Conservation (phyloP, 2,888 invertebrate species). For the Microchrysa polita region DNA sequence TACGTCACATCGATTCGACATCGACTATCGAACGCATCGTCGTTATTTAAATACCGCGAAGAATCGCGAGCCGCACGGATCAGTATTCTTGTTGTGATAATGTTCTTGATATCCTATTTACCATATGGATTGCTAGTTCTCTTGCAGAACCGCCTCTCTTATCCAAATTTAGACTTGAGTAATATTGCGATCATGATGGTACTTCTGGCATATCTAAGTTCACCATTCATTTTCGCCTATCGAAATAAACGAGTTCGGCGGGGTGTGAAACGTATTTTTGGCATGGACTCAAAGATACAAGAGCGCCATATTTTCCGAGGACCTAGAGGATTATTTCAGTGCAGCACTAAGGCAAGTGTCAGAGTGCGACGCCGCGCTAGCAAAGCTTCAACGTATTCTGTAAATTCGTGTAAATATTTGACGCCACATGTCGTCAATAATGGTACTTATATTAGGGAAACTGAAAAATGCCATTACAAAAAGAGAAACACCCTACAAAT, state of each 20-base stretch:
- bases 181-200: slow-evolving; percentile 63
- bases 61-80: slow-evolving; percentile 90
- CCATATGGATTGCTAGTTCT: slow-evolving; percentile 63
- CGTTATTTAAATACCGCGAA: slow-evolving; percentile 84
- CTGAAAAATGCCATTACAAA: slow-evolving; percentile 48
- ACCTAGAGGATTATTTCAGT: slow-evolving; percentile 46
- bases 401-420: slow-evolving; percentile 61
- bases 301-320: slow-evolving; percentile 58
- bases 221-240: slow-evolving; percentile 64
- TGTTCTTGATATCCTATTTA: slow-evolving; percentile 64
- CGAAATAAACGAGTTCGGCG: slow-evolving; percentile 65
- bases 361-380: slow-evolving; percentile 62
- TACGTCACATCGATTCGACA: slow-evolving; percentile 78
- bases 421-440: slow-evolving; percentile 55
- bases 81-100: slow-evolving; percentile 69
- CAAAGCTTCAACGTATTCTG: slow-evolving; percentile 62
- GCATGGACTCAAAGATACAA: slow-evolving; percentile 58
- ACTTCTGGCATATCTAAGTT: slow-evolving; percentile 62
- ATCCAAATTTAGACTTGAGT: slow-evolving; percentile 60
- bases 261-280: slow-evolving; percentile 62
- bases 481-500: slow-evolving; percentile 39
- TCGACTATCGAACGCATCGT: slow-evolving; percentile 85
- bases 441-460: slow-evolving; percentile 48
- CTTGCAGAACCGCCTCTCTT: slow-evolving; percentile 59
- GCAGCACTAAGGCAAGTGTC: slow-evolving; percentile 53